phyloP scores from a whole-genome alignment of 2,888 invertebrate species.

The Isoperla grammatica region DNA sequence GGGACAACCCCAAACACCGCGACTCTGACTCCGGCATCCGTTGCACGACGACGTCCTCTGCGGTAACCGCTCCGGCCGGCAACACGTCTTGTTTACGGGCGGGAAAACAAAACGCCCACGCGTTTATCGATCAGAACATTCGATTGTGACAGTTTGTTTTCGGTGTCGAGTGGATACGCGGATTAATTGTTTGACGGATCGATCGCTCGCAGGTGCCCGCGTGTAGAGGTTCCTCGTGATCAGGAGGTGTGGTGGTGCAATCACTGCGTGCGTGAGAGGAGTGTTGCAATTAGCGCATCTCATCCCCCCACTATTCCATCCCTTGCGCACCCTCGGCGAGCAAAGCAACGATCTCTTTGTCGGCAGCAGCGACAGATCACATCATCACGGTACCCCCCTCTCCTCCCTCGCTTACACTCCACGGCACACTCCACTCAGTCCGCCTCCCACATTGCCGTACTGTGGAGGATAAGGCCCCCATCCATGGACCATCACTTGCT shows the following conservation, averaged over 20 bases:
- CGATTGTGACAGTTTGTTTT: no score
- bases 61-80: background rate
- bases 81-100: background rate
- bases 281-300: constrained; percentile 7
- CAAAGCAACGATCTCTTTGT: constrained; percentile 19
- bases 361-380: constrained; percentile 23
- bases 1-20: background rate
- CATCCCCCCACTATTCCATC: background rate
- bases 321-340: constrained; percentile 18
- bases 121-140: no score
- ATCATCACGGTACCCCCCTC: constrained; percentile 13
- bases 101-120: background rate
- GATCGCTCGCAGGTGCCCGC: no score
- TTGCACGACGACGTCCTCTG: background rate
- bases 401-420: constrained; percentile 20
- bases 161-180: no score
- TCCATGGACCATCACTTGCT: constrained; percentile 23
- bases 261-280: no score
- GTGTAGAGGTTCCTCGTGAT: no score
- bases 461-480: constrained; percentile 21
- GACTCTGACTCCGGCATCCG: background rate
- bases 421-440: constrained; percentile 17
- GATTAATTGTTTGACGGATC: no score
- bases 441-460: constrained; percentile 23
- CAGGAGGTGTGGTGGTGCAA: no score